Conservation (phyloP, 2,113 vertebrate genomes). For the Girardinichthys multiradiatus region DNA sequence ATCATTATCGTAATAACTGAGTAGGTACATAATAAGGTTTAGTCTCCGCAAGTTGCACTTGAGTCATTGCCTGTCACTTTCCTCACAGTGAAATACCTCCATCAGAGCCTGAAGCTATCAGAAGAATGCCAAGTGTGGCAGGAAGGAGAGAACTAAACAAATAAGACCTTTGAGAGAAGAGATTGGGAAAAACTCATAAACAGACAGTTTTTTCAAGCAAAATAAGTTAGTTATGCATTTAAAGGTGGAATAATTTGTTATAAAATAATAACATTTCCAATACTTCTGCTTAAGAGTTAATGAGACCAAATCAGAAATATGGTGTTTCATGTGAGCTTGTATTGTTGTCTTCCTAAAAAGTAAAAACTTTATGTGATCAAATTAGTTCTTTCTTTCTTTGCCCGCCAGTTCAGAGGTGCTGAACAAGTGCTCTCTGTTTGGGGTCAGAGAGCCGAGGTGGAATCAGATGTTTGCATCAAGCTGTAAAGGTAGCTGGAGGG, state of each 20-base stretch:
- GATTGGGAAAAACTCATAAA: background rate
- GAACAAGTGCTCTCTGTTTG: too few species aligned
- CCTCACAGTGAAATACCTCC: background rate
- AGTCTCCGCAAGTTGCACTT: background rate
- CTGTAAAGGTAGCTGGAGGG: too few species aligned
- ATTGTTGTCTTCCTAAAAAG: too few species aligned
- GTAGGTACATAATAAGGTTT: background rate
- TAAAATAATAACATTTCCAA: background rate
- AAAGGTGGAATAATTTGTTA: background rate
- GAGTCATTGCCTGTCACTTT: background rate
- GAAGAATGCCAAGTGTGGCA: background rate
- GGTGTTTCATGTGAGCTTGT: background rate
- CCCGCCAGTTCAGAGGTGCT: too few species aligned
- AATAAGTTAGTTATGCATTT: background rate
- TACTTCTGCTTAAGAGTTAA: background rate
- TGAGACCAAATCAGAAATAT: background rate
- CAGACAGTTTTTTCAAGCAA: background rate
- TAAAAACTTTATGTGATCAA: too few species aligned
- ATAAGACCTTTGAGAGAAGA: background rate
- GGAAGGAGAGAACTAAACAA: background rate
- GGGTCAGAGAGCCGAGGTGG: too few species aligned
- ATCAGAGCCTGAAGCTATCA: background rate
- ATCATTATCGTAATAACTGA: background rate
- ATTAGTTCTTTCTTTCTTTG: too few species aligned
- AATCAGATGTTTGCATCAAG: too few species aligned